These are phyloP conservation scores for Herminia tarsipennalis DNA, from an alignment of 2,888 invertebrate genomes.

Conservation along the genomic window DNA sequence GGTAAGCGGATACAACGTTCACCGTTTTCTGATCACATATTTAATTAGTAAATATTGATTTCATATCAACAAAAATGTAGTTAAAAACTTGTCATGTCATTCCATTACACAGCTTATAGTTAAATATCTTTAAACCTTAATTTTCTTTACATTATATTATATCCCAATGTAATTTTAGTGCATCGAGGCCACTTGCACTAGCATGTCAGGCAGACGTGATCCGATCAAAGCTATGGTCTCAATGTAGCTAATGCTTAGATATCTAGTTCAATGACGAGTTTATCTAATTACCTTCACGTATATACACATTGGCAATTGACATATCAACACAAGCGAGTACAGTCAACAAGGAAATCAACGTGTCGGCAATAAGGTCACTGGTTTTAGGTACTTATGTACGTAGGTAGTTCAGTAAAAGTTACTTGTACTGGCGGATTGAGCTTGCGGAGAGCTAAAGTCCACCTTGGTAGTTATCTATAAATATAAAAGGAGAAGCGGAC, in stretches of 20 bases:
- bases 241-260: slow-evolving; percentile 25
- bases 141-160: too few species aligned
- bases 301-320: slow-evolving; percentile 4
- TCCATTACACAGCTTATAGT: too few species aligned
- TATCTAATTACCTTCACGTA: slow-evolving; percentile 41
- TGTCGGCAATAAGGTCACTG: slow-evolving; percentile 52
- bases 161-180: slow-evolving; percentile 2
- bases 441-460: neutral
- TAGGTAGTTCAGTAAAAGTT: slow-evolving; percentile 32
- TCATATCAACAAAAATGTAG: too few species aligned
- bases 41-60: too few species aligned
- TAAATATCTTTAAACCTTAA: too few species aligned
- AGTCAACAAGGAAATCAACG: slow-evolving; percentile 52
- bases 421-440: slow-evolving; percentile 3
- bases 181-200: slow-evolving; percentile 17
- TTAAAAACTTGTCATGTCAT: too few species aligned
- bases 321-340: slow-evolving; percentile 7
- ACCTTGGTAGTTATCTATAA: too few species aligned
- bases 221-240: slow-evolving; percentile 14
- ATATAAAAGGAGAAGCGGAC: too few species aligned
- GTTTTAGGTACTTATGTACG: slow-evolving; percentile 43
- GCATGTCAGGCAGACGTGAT: slow-evolving; percentile 26
- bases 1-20: too few species aligned
- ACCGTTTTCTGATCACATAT: too few species aligned
- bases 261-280: slow-evolving; percentile 44